Conservation (phyloP, 2,888 invertebrate genomes). For the Noctua pronuba region DNA sequence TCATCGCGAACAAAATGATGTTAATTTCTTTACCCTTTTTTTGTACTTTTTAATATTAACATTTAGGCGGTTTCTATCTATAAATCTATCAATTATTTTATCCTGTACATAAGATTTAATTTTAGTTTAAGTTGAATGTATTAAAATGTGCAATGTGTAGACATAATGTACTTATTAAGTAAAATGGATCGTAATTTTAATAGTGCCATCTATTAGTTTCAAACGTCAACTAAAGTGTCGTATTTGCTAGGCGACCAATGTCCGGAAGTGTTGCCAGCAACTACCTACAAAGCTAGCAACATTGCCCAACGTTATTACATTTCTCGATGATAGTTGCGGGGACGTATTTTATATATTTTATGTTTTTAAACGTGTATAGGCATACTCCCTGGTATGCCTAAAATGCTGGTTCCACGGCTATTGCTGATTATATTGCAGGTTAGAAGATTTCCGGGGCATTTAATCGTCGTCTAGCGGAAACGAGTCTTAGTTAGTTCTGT, state of each 20-base stretch:
- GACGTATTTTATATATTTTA: not conserved
- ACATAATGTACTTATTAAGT: slow-evolving; percentile 67
- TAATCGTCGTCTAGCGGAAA: not conserved
- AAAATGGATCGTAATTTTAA: slow-evolving; percentile 58
- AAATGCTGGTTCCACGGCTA: not conserved
- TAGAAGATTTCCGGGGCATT: not conserved
- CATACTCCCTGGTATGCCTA: not conserved
- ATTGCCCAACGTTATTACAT: not conserved
- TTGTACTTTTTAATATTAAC: slow-evolving; percentile 9
- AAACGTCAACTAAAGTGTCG: slow-evolving; percentile 49
- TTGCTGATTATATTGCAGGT: not conserved
- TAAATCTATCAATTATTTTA: slow-evolving; percentile 25
- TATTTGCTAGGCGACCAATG: not conserved
- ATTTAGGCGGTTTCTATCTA: slow-evolving; percentile 8
- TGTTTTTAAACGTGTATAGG: not conserved
- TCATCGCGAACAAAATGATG: slow-evolving; percentile 8
- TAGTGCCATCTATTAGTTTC: slow-evolving; percentile 65
- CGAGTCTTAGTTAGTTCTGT: slow-evolving; percentile 39
- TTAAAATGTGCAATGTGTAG: slow-evolving; percentile 71
- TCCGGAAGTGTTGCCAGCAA: not conserved
- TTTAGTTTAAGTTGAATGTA: slow-evolving; percentile 51
- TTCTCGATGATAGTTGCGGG: not conserved
- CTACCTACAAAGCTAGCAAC: not conserved
- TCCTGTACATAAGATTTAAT: slow-evolving; percentile 31
- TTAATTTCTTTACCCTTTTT: slow-evolving; percentile 1